A percentile compares a stretch with the other conserved stretches of the same genome.
Evolutionary conservation across 2,113 vertebrate species (phyloP).

Genomic region (Eptatretus burgeri): DNA sequence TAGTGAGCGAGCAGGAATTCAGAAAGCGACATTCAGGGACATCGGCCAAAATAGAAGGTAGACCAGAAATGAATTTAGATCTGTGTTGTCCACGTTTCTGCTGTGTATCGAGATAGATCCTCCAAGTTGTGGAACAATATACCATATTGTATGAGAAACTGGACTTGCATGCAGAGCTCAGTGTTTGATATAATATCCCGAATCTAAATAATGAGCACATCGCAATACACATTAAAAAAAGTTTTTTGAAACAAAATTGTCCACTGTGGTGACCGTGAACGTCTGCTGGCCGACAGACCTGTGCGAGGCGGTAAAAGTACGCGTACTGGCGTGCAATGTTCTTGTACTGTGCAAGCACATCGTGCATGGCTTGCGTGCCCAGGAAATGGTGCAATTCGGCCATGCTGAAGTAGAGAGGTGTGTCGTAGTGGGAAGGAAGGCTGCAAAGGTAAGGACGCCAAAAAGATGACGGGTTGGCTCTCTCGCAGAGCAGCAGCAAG

Average conservation of each 20-base stretch:
- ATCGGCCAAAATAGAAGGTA: too few relatives aligned
- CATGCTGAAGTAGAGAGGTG: conserved; percentile 67
- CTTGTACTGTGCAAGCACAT: conserved; percentile 82
- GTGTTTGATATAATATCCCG: neutral
- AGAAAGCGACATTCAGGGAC: too few relatives aligned
- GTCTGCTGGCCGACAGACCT: conserved; percentile 23
- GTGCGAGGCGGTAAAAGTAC: conserved; percentile 89
- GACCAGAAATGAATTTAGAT: too few relatives aligned
- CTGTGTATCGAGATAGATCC: too few relatives aligned
- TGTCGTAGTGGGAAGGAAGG: conserved; percentile 58
- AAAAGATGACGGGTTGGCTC: conserved; percentile 36
- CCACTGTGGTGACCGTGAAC: too few relatives aligned
- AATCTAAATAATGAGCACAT: neutral
- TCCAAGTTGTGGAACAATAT: neutral
- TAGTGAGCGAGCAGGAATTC: too few relatives aligned
- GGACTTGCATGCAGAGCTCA: neutral
- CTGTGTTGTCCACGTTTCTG: too few relatives aligned
- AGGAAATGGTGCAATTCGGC: conserved; percentile 59
- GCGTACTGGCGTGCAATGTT: conserved; percentile 90
- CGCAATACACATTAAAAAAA: neutral
- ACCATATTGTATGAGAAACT: neutral
- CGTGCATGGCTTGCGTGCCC: conserved; percentile 64
- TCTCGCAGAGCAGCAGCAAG: conserved; percentile 69
- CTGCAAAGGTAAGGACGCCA: conserved; percentile 88
- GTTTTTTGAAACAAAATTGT: neutral